These are phyloP conservation scores for Tragelaphus imberbis DNA, from an alignment of 2,113 vertebrate species.

Conservation along the genomic window DNA sequence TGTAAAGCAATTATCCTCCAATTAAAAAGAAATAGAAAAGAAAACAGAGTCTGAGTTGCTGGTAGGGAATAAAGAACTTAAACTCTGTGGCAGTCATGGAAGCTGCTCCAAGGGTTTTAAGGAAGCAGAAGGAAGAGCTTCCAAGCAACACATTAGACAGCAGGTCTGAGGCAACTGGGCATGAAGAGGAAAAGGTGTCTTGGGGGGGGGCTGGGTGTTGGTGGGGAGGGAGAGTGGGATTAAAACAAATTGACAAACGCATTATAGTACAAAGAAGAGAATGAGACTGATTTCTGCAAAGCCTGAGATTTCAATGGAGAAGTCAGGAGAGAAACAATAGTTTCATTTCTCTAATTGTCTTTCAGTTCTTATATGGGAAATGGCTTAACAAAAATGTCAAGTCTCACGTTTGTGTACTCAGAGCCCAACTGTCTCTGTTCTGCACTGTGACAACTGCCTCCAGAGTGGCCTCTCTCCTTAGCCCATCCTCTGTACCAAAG, in stretches of 20 bases:
- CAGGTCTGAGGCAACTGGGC: not conserved
- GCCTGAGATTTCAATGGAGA: not conserved
- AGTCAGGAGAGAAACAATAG: not conserved
- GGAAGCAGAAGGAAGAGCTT: not conserved
- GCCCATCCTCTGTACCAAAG: not conserved
- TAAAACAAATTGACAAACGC: not conserved
- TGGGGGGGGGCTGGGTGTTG: rapidly evolving
- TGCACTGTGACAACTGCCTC: not conserved
- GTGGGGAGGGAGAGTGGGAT: not conserved
- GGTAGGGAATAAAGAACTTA: not conserved
- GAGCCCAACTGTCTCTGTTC: not conserved
- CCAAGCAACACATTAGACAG: not conserved
- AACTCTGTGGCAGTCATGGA: not conserved
- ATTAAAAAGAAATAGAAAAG: not conserved
- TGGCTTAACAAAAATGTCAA: not conserved
- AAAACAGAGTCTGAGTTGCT: not conserved
- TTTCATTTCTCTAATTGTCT: not conserved
- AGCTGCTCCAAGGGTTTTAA: not conserved
- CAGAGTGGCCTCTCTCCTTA: not conserved
- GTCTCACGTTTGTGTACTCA: not conserved
- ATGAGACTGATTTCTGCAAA: slow-evolving; percentile 1
- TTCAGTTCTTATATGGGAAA: not conserved
- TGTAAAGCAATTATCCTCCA: not conserved
- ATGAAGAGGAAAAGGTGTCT: not conserved
- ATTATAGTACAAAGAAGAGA: not conserved